phyloP scores from a whole-genome alignment of 2,113 vertebrate species.

The Porphyrio hochstetteri region DNA sequence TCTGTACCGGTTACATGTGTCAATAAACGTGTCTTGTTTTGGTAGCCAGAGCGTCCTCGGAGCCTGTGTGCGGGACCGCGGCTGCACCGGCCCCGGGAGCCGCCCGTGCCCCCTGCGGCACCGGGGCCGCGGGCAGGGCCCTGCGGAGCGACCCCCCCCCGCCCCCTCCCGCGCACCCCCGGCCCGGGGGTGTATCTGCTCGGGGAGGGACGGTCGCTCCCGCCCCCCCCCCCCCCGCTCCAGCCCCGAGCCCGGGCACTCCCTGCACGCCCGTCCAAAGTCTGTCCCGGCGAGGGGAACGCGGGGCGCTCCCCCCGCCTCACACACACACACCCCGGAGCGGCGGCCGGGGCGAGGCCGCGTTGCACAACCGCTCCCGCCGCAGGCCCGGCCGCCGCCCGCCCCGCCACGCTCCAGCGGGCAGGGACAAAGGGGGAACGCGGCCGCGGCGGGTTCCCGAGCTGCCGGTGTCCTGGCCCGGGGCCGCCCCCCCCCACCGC shows the following conservation, averaged over 20 bases:
- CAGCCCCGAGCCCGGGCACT: neutral
- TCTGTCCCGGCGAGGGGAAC: neutral
- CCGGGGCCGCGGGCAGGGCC: too few species aligned
- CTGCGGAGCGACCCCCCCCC: neutral
- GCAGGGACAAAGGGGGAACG: neutral
- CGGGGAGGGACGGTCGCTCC: neutral
- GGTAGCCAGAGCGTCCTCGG: neutral
- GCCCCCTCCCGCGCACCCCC: too few species aligned
- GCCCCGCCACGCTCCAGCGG: neutral
- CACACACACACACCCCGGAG: neutral
- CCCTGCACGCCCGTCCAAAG: neutral
- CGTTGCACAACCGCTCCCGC: neutral
- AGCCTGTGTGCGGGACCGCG: too few species aligned
- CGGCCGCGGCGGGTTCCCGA: neutral
- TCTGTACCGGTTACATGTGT: slow-evolving; percentile 54
- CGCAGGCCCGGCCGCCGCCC: too few species aligned
- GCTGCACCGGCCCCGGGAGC: too few species aligned
- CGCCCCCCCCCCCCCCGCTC: too few species aligned
- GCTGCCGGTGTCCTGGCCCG: neutral
- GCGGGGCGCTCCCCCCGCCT: neutral
- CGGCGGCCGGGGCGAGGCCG: neutral
- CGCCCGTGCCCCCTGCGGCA: too few species aligned
- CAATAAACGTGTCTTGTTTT: slow-evolving; percentile 59
- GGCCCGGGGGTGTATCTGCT: too few species aligned
- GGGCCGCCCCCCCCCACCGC: too few species aligned